phyloP scores from a whole-genome alignment of 2,797 vertebrate species.

The Sphenodon punctatus region DNA sequence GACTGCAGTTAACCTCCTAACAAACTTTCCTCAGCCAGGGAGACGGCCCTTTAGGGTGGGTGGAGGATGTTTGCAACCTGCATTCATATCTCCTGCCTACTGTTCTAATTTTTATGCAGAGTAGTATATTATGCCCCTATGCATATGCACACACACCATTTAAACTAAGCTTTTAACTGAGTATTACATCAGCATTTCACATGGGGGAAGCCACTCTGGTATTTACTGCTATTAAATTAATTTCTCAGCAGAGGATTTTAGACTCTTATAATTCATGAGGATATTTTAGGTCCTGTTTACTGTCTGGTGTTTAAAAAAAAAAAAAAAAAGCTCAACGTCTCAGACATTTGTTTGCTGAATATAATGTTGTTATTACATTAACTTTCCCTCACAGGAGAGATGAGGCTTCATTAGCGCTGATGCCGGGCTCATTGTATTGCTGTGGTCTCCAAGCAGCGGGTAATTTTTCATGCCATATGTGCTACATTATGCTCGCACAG shows the following conservation, averaged over 20 bases:
- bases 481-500: slow-evolving; percentile 28
- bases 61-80: background rate
- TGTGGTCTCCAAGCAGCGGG: slow-evolving; percentile 56
- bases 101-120: rapidly evolving
- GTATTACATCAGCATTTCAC: slow-evolving; percentile 15
- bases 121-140: background rate
- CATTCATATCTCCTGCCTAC: too few species aligned
- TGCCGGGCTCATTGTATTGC: slow-evolving; percentile 51
- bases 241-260: slow-evolving; percentile 54
- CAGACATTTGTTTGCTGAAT: slow-evolving; percentile 61
- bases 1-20: background rate
- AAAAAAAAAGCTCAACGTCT: slow-evolving; percentile 45
- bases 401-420: slow-evolving; percentile 62
- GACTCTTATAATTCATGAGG: slow-evolving; percentile 62
- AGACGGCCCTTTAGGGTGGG: too few species aligned
- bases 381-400: slow-evolving; percentile 47
- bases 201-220: slow-evolving; percentile 47
- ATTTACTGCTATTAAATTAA: slow-evolving; percentile 61
- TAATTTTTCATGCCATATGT: slow-evolving; percentile 57
- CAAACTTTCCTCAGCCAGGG: too few species aligned
- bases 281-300: slow-evolving; percentile 66
- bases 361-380: slow-evolving; percentile 62
- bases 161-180: slow-evolving; percentile 31
- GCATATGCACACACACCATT: background rate
- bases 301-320: slow-evolving; percentile 63